Evolutionary conservation across 1,140 invertebrate genomes (phyloP).

Genomic region (Penaeus japonicus): DNA sequence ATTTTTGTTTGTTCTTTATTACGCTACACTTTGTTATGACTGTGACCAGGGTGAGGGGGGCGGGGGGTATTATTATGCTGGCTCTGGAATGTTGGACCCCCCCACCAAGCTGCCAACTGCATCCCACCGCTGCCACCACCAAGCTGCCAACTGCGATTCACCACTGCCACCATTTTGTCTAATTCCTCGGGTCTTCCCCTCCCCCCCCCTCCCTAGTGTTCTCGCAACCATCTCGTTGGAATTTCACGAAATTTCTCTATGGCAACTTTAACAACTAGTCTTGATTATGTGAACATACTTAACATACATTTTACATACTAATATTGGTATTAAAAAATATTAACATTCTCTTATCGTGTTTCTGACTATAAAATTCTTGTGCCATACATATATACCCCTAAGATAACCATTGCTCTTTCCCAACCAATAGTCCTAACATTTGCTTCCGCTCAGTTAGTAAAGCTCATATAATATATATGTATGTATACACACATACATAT

Average conservation of each 20-base stretch:
- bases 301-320: too few relatives aligned
- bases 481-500: too few relatives aligned
- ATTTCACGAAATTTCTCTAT: not conserved
- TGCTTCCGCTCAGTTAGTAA: too few relatives aligned
- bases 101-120: conserved; percentile 46
- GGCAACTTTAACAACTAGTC: not conserved
- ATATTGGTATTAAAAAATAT: not conserved
- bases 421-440: too few relatives aligned
- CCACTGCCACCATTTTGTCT: not conserved
- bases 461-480: too few relatives aligned
- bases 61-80: conserved; percentile 42
- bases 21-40: conserved; percentile 54
- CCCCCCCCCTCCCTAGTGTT: not conserved
- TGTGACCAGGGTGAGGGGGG: conserved; percentile 50
- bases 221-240: not conserved
- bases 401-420: too few relatives aligned
- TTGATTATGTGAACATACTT: not conserved
- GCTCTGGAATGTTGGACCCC: conserved; percentile 54
- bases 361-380: too few relatives aligned
- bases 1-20: conserved; percentile 54
- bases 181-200: not conserved
- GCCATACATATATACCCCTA: too few relatives aligned
- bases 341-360: not conserved
- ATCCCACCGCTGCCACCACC: not conserved
- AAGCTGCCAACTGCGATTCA: not conserved